Percentiles rank a stretch among this genome's conserved stretches.
These are phyloP conservation scores for Ramazzottius varieornatus DNA, from an alignment of 2,888 invertebrate species.

Conservation along the genomic window DNA sequence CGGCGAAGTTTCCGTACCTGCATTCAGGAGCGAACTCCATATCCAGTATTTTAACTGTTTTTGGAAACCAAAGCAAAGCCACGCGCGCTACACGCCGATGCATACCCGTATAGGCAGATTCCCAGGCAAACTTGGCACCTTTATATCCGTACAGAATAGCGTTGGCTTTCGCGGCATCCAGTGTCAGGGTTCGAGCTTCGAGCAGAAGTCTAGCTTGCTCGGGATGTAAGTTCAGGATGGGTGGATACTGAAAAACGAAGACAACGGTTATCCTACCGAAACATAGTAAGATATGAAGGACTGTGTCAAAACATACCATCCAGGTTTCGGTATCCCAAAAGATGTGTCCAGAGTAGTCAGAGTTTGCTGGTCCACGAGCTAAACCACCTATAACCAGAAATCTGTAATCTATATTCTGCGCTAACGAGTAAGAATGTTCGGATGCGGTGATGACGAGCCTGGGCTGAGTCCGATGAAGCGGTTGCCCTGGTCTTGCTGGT, in stretches of 20 bases:
- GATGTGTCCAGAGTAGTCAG: conserved; percentile 19
- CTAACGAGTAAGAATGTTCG: neutral
- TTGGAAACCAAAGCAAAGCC: too few species aligned
- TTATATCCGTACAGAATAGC: conserved; percentile 14
- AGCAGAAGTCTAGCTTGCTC: conserved; percentile 15
- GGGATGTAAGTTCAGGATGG: conserved; percentile 14
- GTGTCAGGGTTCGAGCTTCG: conserved; percentile 15
- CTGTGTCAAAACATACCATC: conserved; percentile 13
- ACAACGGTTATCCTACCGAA: neutral
- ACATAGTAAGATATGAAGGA: neutral
- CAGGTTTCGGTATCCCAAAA: conserved; percentile 24
- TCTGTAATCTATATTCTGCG: neutral
- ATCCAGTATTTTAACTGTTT: too few species aligned
- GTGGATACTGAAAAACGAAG: conserved; percentile 10
- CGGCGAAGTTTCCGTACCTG: conserved; percentile 4
- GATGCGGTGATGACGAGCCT: conserved; percentile 7
- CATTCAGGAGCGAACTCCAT: neutral
- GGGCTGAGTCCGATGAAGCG: conserved; percentile 21
- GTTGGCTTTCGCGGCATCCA: conserved; percentile 14
- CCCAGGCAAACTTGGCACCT: conserved; percentile 21
- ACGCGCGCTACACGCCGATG: neutral
- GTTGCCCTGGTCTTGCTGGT: conserved; percentile 10
- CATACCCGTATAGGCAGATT: conserved; percentile 19
- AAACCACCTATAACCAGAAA: conserved; percentile 7
- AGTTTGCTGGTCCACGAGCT: conserved; percentile 8